Percentiles rank a stretch among this genome's conserved stretches.
These are phyloP conservation scores for Pangasius sanitwongsei DNA, from an alignment of 2,797 vertebrate species.

Conservation along the genomic window DNA sequence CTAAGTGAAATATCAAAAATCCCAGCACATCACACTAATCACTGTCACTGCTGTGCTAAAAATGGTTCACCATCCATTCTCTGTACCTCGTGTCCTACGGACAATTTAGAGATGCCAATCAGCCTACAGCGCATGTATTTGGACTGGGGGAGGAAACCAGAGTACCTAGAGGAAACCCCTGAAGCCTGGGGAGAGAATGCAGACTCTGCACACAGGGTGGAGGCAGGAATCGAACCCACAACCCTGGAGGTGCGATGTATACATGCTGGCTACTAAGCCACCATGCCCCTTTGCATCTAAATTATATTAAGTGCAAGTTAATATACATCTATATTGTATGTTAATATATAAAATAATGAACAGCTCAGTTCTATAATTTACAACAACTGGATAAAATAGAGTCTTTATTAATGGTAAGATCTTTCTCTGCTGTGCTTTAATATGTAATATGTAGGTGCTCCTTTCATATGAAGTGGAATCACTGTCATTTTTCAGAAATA, in stretches of 20 bases:
- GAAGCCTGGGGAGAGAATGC: too few relatives aligned
- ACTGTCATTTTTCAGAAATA: too few relatives aligned
- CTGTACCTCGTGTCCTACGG: too few relatives aligned
- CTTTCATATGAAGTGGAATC: not conserved
- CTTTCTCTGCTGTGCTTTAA: not conserved
- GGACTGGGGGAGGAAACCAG: too few relatives aligned
- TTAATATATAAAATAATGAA: not conserved
- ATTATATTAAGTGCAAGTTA: not conserved
- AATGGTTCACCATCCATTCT: not conserved
- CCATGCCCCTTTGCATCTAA: not conserved
- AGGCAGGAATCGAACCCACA: too few relatives aligned
- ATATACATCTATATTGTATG: not conserved
- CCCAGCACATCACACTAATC: not conserved
- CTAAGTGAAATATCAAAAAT: not conserved
- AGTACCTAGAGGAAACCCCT: too few relatives aligned
- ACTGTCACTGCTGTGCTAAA: not conserved
- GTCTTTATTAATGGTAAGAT: not conserved
- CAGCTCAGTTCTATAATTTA: not conserved
- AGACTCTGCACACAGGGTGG: too few relatives aligned
- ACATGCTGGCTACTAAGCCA: too few relatives aligned
- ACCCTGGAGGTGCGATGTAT: too few relatives aligned
- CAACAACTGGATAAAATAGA: not conserved
- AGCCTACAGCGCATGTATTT: too few relatives aligned
- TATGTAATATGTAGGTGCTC: not conserved
- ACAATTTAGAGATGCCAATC: too few relatives aligned